Evolutionary conservation across 2,797 vertebrate genomes (phyloP), one percentile per base, ranked within the genome.

Genomic region (Choloepus didactylus): DNA sequence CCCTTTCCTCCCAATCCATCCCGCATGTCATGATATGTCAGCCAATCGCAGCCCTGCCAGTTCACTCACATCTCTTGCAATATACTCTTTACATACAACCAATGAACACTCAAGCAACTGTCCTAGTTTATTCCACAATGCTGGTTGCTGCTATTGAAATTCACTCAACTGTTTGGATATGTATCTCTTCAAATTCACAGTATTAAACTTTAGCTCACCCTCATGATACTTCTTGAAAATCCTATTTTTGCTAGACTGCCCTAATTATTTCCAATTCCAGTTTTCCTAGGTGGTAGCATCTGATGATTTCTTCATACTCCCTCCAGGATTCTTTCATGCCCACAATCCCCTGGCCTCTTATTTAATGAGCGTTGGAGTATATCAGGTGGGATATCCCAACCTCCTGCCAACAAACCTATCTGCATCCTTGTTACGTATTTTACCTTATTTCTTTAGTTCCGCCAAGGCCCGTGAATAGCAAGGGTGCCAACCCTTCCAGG

Each of bases 351-450:
- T 66, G 15, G 29, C n/a, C 23, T 64, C 23, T 54, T 92, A 38
- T 12, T 77, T 69, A 70, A 31, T 18, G 21, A 85, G 19, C 2
- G 31, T 69, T 62, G 59, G 27, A 35, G 7, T 27, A 29, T 1
- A 62, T n/a, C n/a, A 21, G 76, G 7, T 67, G 19, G 9, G 29
- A 35, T n/a, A 16, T 16, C 3, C 12, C 64, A 19, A 46, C 89
- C 10, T 88, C 41, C 90, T 85, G 21, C n/a, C 73, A 90, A 51
- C 19, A 86, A 88, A 87, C 16, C 21, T 73, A 69, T 77, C 77
- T 29, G 1, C 19, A 35, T 49, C 25, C 41, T 44, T 6, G 3
- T 89, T 73, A 19, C 27, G 16, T 84, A n/a, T 64, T 69, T 93
- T 31, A 12, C 11, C 10, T 85, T 11, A 85, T 82, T 44, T 31